Base-by-base conservation (phyloP, 2,888 invertebrate species). In the Myathropa florea region DNA sequence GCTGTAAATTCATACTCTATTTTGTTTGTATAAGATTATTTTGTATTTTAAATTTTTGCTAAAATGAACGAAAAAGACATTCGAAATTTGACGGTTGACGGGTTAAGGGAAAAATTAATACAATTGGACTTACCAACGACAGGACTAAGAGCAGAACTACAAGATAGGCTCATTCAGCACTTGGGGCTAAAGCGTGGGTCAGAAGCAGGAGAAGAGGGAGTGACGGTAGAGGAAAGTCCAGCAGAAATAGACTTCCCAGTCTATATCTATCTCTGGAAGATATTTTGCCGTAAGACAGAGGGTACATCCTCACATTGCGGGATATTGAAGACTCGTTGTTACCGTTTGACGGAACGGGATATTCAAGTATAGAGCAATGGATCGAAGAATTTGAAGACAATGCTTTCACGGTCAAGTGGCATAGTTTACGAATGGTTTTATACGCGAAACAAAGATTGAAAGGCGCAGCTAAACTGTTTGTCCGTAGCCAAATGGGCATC, bases 401-500 rank as follows among this genome's bases (percentile, higher is more conserved):
- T 26, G 76, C 78, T 10, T 28, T 46, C 12, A 67, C 57, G 1
- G 84, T 84, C 0, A 61, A 60, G 0, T 85, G 84, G 80, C 65
- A 75, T 30, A 55, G 64, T 4, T 26, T 84, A 0, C 77, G 77
- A 12, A 82, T 70, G 9, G 76, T 71, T 23, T 60, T 85, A 0
- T 79, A 82, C 21, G 76, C 53, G 0, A 83, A 79, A 9, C 79
- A 88, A 12, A 4, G 83, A 14, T n/a, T 81, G 12, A 79, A 75
- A 14, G 82, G 80, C 12, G 84, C 83, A 2, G 84, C 83, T 3
- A 85, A 72, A 70, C 60, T 83, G 39, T 83, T 77, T 65, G 39
- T 88, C 7, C 53, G 83, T 1, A 77, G 78, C 53, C 88, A 84
- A 21, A 2, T 53, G 12, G 65, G 18, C 0, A 4, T 39, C 2